Evolutionary conservation across 2,113 vertebrate genomes (phyloP), one percentile per base, ranked within the genome.

Genomic region (Coregonus clupeaformis): DNA sequence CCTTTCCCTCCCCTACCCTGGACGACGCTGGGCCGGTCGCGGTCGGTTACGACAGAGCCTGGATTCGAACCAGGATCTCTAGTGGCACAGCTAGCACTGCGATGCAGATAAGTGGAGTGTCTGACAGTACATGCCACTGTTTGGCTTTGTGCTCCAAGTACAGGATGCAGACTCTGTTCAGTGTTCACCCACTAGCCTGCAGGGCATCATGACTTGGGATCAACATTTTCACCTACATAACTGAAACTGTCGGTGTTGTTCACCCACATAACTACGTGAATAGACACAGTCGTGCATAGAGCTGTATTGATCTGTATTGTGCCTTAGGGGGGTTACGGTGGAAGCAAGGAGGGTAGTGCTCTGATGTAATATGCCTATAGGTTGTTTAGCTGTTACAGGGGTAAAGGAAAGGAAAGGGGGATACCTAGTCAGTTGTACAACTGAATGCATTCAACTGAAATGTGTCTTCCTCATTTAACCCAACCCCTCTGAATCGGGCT

Each of bases 181-280:
- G 55, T 65, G 5, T 62, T 68, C 57, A 47, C 4, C 9, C 13
- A 30, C 20, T 57, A 63, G 45, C 36, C 74, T 69, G 59, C 6
- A 64, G 30, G 57, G 69, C 73, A 68, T 62, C 45, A 55, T 13
- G 36, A 7, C 9, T 42, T 42, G 36, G 36, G 9, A 42, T 42
- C 9, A 42, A 42, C 36, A 42, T 42, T 42, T 42, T 42, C 36
- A 42, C 11, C 36, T 42, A 36, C 36, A 75, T 77, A 55, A 47
- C 71, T 74, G 25, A 69, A 72, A 80, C 25, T 73, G 62, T 24
- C 65, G 1, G 30, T 11, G 59, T 30, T 1, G 12, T 78, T 79
- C 64, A 71, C 52, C 42, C 69, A 67, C 77, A 57, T 82, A 18
- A 76, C 64, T 27, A 57, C 63, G 62, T 78, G 68, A 69, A 72